Evolutionary conservation across 2,888 invertebrate species (phyloP), one percentile per base, ranked within the genome.

Genomic region (Amphimallon solstitiale): DNA sequence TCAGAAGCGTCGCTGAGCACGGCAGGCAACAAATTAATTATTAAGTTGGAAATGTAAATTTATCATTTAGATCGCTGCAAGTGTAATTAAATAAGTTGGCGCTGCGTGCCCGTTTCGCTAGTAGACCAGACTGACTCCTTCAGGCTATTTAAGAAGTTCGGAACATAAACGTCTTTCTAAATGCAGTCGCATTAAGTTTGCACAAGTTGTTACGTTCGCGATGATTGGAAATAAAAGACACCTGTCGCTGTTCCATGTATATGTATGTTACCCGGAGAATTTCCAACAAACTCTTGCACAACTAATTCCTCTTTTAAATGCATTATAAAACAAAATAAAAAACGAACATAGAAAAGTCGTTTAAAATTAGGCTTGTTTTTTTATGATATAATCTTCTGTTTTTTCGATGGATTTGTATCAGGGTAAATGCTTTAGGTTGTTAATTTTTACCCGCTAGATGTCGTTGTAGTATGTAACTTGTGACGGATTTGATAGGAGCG

Each of bases 121-220:
- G 14, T 15, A 51, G 51, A 49, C 48, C 9, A 29, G 29, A 29
- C 29, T 29, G 29, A 3, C 9, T 35, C 15, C 29, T 51, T n/a
- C 10, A 35, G 35, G 17, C 15, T 29, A 12, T 15, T 29, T 7
- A 15, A 29, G 29, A 51, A 51, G 35, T 51, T 51, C 10, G 9
- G 9, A 51, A 35, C n/a, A 7, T 35, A 51, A 51, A 17, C 14
- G 51, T 51, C 35, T 51, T n/a, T 35, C 6, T 17, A 34, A 35
- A 51, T 51, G 51, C 51, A 34, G 17, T n/a, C 35, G 35, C 35
- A 51, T 51, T 51, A 51, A 51, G 19, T 17, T 45, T 45, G 45
- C 19, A 17, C 19, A 19, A 45, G 15, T 51, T 38, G n/a, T 37
- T 38, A 40, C 38, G 54, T 38, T 38, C 38, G 38, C 21, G 38